Evolutionary conservation across 2,888 invertebrate species (phyloP).

Genomic region (Aleiodes alternator): DNA sequence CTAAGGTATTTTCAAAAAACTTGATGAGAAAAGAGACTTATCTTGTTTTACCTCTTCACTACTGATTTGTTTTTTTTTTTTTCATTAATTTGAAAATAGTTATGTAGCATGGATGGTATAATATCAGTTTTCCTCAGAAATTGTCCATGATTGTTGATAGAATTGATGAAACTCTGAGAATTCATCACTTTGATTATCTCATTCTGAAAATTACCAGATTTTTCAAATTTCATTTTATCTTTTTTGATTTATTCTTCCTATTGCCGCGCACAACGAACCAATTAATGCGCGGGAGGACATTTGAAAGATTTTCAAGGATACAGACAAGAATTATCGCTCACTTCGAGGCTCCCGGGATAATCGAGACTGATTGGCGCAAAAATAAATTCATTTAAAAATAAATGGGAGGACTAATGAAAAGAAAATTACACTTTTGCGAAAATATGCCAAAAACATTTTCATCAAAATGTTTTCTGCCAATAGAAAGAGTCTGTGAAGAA

Average conservation of each 20-base stretch:
- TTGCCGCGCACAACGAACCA: neutral
- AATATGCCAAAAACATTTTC: too few relatives aligned
- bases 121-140: neutral
- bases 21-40: too few relatives aligned
- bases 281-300: slow-evolving; percentile 19
- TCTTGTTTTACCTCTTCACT: too few relatives aligned
- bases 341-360: neutral
- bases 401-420: neutral
- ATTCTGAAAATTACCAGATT: neutral
- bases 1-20: too few relatives aligned
- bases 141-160: neutral
- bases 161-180: too few relatives aligned
- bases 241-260: neutral
- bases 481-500: too few relatives aligned
- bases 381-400: slow-evolving; percentile 25
- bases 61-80: neutral
- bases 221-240: neutral
- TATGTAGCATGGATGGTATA: too few relatives aligned
- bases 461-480: too few relatives aligned
- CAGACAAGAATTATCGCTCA: slow-evolving; percentile 22
- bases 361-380: too few relatives aligned
- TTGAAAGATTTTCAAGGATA: slow-evolving; percentile 20
- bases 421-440: too few relatives aligned
- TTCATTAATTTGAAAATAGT: neutral
- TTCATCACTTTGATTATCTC: too few relatives aligned